Percentiles rank a stretch among this genome's conserved stretches.
These are phyloP conservation scores for Rhinoderma darwinii DNA, from an alignment of 2,113 vertebrate species.

Conservation along the genomic window DNA sequence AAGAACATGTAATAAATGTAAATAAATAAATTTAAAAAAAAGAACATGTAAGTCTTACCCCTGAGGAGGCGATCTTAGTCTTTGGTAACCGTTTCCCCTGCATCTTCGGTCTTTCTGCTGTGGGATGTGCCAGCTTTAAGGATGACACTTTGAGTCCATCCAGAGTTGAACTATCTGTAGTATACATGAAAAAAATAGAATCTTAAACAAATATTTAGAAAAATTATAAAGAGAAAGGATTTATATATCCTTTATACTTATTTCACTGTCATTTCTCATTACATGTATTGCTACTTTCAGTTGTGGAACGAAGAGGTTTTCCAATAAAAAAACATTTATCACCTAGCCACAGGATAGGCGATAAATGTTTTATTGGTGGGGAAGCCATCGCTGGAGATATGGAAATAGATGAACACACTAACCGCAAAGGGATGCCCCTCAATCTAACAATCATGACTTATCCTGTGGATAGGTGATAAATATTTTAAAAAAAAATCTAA, in stretches of 20 bases:
- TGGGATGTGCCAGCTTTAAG: slow-evolving; percentile 52
- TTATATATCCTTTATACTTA: neutral
- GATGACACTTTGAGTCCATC: slow-evolving; percentile 41
- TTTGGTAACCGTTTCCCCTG: slow-evolving; percentile 51
- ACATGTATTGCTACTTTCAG: neutral
- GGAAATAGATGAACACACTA: no score
- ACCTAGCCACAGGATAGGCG: no score
- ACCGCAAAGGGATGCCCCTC: no score
- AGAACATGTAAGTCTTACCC: neutral
- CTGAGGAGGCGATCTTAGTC: neutral
- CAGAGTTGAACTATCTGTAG: slow-evolving; percentile 10
- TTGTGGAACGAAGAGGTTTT: neutral
- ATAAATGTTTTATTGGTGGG: no score
- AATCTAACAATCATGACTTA: no score
- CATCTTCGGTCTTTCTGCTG: slow-evolving; percentile 49
- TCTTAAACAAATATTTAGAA: neutral
- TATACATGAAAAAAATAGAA: neutral
- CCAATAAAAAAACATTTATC: no score
- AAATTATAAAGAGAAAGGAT: neutral
- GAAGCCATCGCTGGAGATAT: no score
- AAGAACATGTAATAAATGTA: neutral
- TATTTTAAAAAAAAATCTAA: no score
- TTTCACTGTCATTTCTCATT: no score
- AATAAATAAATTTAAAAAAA: no score
- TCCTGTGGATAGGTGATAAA: no score